Evolutionary conservation across 2,888 invertebrate species (phyloP).

Genomic region (Dryococelus australis): DNA sequence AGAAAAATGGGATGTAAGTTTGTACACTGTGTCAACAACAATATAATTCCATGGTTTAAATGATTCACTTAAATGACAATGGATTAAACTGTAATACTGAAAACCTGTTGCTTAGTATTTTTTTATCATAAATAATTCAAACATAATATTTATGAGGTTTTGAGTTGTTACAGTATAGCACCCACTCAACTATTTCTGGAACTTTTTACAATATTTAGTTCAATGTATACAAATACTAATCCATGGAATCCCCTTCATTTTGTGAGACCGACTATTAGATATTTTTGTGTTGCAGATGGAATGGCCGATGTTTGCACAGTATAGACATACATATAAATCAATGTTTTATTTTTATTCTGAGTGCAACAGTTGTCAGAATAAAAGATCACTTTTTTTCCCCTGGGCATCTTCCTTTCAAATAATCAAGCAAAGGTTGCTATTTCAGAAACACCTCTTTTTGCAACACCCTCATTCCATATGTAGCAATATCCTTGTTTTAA

Average conservation of each 20-base stretch:
- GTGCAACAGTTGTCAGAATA: slow-evolving; percentile 27
- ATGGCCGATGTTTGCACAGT: slow-evolving; percentile 20
- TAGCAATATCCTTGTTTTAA: slow-evolving; percentile 12
- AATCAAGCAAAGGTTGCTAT: slow-evolving; percentile 17
- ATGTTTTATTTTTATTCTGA: slow-evolving; percentile 29
- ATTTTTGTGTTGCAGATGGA: slow-evolving; percentile 17
- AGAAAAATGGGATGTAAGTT: too few species aligned
- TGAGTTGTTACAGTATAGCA: too few species aligned
- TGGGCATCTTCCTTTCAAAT: slow-evolving; percentile 19
- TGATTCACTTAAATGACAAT: too few species aligned
- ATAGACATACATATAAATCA: slow-evolving; percentile 19
- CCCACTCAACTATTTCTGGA: too few species aligned
- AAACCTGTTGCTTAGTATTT: too few species aligned
- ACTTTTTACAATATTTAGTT: too few species aligned
- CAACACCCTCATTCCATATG: not conserved
- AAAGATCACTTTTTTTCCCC: slow-evolving; percentile 23
- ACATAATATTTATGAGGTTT: too few species aligned
- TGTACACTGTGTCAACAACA: too few species aligned
- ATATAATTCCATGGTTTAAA: too few species aligned
- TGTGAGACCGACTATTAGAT: slow-evolving; percentile 21
- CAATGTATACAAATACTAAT: too few species aligned
- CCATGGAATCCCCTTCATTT: slow-evolving; percentile 27
- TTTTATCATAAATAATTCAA: too few species aligned
- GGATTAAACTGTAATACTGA: too few species aligned
- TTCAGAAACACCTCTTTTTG: slow-evolving; percentile 24